These are phyloP conservation scores for Chaenodraco wilsoni DNA, from an alignment of 2,797 vertebrate species.

Conservation along the genomic window DNA sequence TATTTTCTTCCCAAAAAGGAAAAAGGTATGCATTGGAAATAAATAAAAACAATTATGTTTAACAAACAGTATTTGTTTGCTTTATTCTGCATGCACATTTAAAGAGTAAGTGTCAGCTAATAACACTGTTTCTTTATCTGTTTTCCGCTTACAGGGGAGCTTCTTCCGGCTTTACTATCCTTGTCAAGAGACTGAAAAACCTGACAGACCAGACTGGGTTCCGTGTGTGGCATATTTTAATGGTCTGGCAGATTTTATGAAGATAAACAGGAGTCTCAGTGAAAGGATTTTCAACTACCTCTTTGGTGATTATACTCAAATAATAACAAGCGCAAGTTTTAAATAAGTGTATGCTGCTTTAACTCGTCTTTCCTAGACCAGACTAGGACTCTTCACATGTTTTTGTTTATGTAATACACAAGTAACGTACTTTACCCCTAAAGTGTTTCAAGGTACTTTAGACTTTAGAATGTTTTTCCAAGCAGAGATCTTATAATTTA, in stretches of 20 bases:
- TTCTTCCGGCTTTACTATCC: constrained; percentile 96
- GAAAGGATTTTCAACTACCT: constrained; percentile 87
- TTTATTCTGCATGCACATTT: neutral
- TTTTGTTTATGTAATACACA: neutral
- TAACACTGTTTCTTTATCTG: neutral
- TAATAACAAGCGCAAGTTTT: neutral
- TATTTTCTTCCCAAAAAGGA: no score
- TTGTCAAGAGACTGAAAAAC: constrained; percentile 74
- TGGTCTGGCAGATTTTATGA: constrained; percentile 93
- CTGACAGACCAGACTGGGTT: constrained; percentile 87
- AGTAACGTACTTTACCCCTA: neutral
- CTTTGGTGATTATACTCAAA: constrained; percentile 84
- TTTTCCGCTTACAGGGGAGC: constrained; percentile 81
- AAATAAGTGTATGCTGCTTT: neutral
- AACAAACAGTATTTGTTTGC: neutral
- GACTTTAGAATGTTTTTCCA: neutral
- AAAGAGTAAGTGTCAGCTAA: neutral
- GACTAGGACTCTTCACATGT: neutral
- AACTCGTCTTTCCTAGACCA: neutral
- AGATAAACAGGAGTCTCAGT: constrained; percentile 84
- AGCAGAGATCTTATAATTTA: neutral
- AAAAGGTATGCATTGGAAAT: no score
- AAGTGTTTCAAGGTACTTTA: neutral
- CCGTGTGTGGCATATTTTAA: constrained; percentile 91
- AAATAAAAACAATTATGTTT: no score